Base-by-base conservation (phyloP, 2,888 invertebrate species). In the Pterostichus niger region DNA sequence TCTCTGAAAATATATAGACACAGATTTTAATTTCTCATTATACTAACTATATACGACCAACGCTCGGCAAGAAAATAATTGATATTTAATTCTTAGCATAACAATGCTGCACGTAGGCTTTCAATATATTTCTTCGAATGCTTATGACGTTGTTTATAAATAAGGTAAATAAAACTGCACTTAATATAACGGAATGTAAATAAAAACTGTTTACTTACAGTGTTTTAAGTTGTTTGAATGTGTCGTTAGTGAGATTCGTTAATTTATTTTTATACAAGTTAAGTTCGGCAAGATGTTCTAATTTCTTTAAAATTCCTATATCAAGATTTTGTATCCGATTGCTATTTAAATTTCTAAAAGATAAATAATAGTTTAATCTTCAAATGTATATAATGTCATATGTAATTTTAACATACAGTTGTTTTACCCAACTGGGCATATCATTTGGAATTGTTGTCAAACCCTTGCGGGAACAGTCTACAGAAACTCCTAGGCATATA, bases 251-350 rank as follows among this genome's bases (percentile, higher is more conserved):
- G 77, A 98, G 90, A 75, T 91, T 91, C 84, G 90, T 90, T 84
- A 96, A 91, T 85, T 92, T 93, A 92, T 98, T 98, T 88, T 94
- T 95, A 88, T 95, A 96, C 84, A 98, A 89, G 88, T 95, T 95
- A 84, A 98, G 91, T 85, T 94, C 94, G 86, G 93, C 92, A 85
- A 98, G 91, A 82, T 92, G 92, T 0, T 93, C 93, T 80, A 98
- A 91, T 88, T 94, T 94, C 86, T 93, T 93, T 87, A 97, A 93
- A 83, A 94, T 93, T 84, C 93, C 93, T 86, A 93, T 93, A 87
- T 94, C 93, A 84, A 98, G 92, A 64, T 90, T 90, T 85, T 91
- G 91, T 84, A 98, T 94, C 85, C 93, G 93, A 91, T 98, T 98
- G 87, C 91, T 92, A 88, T 93, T 94, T 85, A 96, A 89, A 88